Evolutionary conservation across 30 jellyfish, hydroid and myxozoan species (phyloP), one percentile per base, ranked within the genome.

Genomic region (Chrysaora quinquecirrha): DNA sequence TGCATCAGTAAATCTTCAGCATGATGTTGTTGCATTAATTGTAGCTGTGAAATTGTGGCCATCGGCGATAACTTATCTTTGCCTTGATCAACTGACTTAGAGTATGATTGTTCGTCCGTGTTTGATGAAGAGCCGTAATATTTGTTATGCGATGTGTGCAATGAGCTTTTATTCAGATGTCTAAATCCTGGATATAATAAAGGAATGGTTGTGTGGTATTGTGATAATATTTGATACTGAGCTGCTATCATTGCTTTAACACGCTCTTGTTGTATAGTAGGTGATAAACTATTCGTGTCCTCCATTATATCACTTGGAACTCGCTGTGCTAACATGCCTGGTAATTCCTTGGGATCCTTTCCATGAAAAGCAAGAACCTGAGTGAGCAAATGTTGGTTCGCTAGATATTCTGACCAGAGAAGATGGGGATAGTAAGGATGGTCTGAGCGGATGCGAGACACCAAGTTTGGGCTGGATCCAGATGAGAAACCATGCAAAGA

Each of bases 361-460:
- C 97, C 95, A 49, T 89, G 95, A 30, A 78, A 78, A 29, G 86
- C 90, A 32, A 89, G 90, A 24, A 83, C 61, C 87, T 89, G 97
- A 23, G 88, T 78, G 34, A 89, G 81, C 24, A 79, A 62, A 28
- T 85, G 95, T 29, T 89, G 97, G 81, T 89, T 89, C 34, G 97
- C 84, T 47, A 78, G 83, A 50, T 89, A 89, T 63, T 89, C 95
- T 25, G 95, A 65, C 95, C 84, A 80, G 21, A 89, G 82, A 34
- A 82, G 72, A 30, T 89, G 95, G 28, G 85, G 71, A 62, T 89
- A 89, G 46, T 82, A 79, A 0, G 95, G 97, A 38, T 89, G 97
- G 56, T 85, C 97, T 1, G 97, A 86, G 46, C 88, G 85, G 67
- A 83, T 62, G 60, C 78, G 93, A 28, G 95, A 82, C 83, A 73